Evolutionary conservation across 2,888 invertebrate species (phyloP).

Genomic region (Dusona sp.): DNA sequence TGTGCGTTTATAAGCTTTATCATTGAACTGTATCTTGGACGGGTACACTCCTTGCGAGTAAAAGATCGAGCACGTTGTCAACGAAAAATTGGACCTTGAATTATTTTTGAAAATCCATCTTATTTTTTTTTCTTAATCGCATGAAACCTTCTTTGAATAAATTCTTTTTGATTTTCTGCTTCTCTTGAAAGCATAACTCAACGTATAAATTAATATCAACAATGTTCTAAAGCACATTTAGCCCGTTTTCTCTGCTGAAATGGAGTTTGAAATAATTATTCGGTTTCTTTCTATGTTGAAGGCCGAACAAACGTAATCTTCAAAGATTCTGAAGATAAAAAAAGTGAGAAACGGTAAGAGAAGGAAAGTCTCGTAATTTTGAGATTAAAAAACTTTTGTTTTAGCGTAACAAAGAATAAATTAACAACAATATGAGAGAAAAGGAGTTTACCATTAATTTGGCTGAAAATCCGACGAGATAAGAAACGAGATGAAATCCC

Average conservation of each 20-base stretch:
- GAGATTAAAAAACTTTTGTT: background rate
- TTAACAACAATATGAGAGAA: background rate
- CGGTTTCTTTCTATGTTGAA: too few species aligned
- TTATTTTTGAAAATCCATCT: background rate
- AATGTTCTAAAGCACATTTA: background rate
- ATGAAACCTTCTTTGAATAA: background rate
- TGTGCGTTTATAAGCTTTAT: background rate
- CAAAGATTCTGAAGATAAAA: too few species aligned
- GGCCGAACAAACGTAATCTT: too few species aligned
- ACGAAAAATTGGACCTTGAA: background rate
- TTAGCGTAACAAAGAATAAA: constrained; percentile 27
- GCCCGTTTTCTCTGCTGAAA: background rate
- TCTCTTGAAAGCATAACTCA: background rate
- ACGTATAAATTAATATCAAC: background rate
- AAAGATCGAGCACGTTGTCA: background rate
- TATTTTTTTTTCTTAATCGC: background rate
- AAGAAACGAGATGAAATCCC: constrained; percentile 55
- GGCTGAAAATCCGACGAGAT: constrained; percentile 32
- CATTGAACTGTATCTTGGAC: background rate
- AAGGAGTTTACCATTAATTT: constrained; percentile 8
- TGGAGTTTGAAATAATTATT: too few species aligned
- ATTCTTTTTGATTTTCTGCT: background rate
- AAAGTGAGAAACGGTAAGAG: too few species aligned
- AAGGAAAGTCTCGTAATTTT: too few species aligned
- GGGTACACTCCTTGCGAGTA: background rate